A percentile compares a stretch with the other conserved stretches of the same genome.
Evolutionary conservation across 2,113 vertebrate genomes (phyloP).

Genomic region (Equus przewalskii): DNA sequence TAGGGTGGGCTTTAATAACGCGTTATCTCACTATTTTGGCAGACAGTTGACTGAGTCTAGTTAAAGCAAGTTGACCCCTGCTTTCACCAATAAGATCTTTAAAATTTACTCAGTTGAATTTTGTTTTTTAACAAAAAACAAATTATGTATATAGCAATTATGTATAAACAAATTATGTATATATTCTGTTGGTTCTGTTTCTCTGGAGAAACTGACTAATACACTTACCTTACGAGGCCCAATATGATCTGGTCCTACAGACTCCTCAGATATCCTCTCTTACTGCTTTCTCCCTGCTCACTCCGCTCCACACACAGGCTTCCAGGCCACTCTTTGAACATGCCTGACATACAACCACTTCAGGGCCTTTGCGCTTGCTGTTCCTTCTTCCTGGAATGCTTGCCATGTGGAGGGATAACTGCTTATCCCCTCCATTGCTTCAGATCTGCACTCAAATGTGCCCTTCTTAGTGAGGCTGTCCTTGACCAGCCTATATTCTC

Average conservation of each 20-base stretch:
- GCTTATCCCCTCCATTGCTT: not conserved
- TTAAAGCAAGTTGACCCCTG: no score
- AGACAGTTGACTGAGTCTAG: no score
- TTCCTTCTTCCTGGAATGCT: not conserved
- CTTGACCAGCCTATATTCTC: not conserved
- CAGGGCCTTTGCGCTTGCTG: not conserved
- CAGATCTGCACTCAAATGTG: not conserved
- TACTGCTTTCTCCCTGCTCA: not conserved
- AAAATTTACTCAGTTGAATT: no score
- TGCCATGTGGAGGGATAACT: not conserved
- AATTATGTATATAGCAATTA: no score
- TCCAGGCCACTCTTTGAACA: not conserved
- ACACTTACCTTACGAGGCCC: not conserved
- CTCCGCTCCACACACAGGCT: not conserved
- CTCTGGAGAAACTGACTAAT: not conserved
- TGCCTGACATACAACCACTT: not conserved
- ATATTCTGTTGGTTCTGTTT: not conserved
- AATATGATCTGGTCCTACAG: not conserved
- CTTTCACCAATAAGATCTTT: no score
- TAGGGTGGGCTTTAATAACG: no score
- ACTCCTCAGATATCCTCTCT: not conserved
- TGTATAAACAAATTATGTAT: not conserved
- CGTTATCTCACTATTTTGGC: no score
- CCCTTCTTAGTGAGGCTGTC: not conserved
- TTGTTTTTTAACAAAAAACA: no score